phyloP scores from a whole-genome alignment of 2,113 vertebrate genomes.

The Notiomystis cincta region DNA sequence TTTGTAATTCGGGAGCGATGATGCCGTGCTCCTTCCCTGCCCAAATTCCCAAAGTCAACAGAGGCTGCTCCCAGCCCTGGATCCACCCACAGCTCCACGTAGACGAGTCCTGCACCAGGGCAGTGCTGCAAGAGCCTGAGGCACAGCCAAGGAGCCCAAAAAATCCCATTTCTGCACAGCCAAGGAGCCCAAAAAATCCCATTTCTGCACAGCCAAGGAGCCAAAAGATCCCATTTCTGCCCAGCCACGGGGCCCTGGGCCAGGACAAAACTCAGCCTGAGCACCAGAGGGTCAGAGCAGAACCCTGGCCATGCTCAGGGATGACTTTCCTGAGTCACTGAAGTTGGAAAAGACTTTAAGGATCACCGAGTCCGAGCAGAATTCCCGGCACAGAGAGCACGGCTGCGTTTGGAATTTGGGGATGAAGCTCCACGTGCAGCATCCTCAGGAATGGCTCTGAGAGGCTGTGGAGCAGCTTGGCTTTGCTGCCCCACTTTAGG shows the following conservation, averaged over 20 bases:
- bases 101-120: neutral
- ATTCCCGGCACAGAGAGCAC: neutral
- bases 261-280: neutral
- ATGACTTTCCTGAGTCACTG: neutral
- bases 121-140: neutral
- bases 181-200: neutral
- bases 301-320: neutral
- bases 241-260: neutral
- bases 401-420: rapidly evolving
- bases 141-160: neutral
- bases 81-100: neutral
- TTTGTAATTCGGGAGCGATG: neutral
- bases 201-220: neutral
- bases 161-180: neutral
- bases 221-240: neutral
- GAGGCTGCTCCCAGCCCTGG: neutral
- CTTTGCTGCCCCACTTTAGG: neutral
- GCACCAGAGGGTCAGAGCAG: rapidly evolving
- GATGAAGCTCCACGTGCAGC: neutral
- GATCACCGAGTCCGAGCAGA: neutral
- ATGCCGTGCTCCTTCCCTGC: neutral
- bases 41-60: neutral
- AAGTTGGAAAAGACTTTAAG: neutral
- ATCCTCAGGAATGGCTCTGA: rapidly evolving
- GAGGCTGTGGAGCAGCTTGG: rapidly evolving